Evolutionary conservation across 2,888 invertebrate species (phyloP).

Genomic region (Nymphalis urticae): DNA sequence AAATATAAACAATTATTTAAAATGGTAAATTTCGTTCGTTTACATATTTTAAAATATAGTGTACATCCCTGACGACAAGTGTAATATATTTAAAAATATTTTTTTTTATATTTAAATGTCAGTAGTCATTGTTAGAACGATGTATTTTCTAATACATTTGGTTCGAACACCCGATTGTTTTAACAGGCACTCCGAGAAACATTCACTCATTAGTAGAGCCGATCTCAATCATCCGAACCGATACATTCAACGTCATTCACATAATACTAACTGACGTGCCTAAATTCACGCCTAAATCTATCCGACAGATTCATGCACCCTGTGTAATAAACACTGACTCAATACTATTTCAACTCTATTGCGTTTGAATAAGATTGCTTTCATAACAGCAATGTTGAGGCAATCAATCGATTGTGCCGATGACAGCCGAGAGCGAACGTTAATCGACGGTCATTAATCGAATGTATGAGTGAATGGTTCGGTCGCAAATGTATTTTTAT

Average conservation of each 20-base stretch:
- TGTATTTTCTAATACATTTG: neutral
- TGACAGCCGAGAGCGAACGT: slow-evolving; percentile 65
- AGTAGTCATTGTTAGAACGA: neutral
- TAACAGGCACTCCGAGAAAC: slow-evolving; percentile 24
- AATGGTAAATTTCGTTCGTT: no score
- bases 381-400: slow-evolving; percentile 27
- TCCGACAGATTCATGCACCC: slow-evolving; percentile 53
- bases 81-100: no score
- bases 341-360: slow-evolving; percentile 33
- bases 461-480: slow-evolving; percentile 54
- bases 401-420: slow-evolving; percentile 64
- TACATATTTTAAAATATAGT: no score
- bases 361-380: slow-evolving; percentile 32
- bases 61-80: no score
- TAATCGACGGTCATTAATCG: slow-evolving; percentile 70
- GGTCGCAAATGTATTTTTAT: slow-evolving; percentile 40
- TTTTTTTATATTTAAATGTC: no score
- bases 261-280: slow-evolving; percentile 39
- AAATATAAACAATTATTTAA: no score
- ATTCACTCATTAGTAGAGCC: slow-evolving; percentile 26
- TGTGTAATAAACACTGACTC: slow-evolving; percentile 23
- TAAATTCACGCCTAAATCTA: slow-evolving; percentile 63
- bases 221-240: slow-evolving; percentile 35
- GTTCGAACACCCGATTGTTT: slow-evolving; percentile 23
- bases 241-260: slow-evolving; percentile 35